Base-by-base conservation (phyloP, 1,140 invertebrate species). In the Drosophila virilis region DNA sequence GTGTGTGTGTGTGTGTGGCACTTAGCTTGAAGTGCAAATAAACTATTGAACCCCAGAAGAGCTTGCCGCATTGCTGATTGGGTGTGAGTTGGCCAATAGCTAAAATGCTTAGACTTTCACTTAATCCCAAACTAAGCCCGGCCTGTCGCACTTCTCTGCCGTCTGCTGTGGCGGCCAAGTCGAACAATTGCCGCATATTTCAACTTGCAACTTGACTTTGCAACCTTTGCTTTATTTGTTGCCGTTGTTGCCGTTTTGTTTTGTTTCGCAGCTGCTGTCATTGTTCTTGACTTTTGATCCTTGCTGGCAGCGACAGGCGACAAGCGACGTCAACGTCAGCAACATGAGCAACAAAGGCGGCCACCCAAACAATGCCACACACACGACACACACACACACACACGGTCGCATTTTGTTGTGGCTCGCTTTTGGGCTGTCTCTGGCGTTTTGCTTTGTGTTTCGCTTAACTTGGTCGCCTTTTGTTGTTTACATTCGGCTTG, bases 281-380 rank as follows among this genome's bases (percentile, higher is more conserved):
- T 89, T 88, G 83, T 88, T 89, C 80, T 88, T 88, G 83, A 88
- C 84, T 88, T 77, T 89, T 88, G 84, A 88, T 89, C 84, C 74
- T 59, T 57, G 84, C 84, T 84, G 82, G 67, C 79, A 86, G 82
- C 82, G 82, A 85, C 81, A 86, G 81, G 67, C 66, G 69, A 62
- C 75, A 77, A 68, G 82, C 82, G 61, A 76, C 83, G 80, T 88
- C 85, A 89, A 89, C 84, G 84, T 80, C 84, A 88, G 80, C 84
- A 80, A 78, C 84, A 88, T 72, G 76, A 88, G 80, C 84, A 78
- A 78, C 76, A 78, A 78, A 76, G 58, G 77, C 62, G 43, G 69
- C 62, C 50, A 7, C 40, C 57, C 65, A 60, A 83, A 83, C 64
- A 69, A 76, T 77, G 69, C 45, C 43, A 45, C 42, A 48, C 60